Base-by-base conservation (phyloP, 2,797 vertebrate species). In the Tenualosa thibaudeaui region DNA sequence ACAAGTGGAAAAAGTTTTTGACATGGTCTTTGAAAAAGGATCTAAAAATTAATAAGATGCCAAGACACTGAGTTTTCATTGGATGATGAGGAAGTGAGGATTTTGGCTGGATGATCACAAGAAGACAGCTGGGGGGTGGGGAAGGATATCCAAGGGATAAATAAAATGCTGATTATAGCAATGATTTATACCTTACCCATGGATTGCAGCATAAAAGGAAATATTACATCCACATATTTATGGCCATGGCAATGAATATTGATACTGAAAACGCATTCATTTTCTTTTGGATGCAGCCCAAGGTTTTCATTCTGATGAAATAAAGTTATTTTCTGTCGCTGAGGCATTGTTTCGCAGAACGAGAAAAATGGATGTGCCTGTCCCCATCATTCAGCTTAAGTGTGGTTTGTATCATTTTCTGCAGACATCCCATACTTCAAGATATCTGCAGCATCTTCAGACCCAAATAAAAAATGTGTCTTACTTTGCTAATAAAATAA, bases 281-380 rank as follows among this genome's bases (percentile, higher is more conserved):
- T 78, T 84, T 84, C 71, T 84, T 89, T 87, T 88, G 90, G 90
- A 88, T 86, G 89, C 88, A 85, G 90, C 81, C 62, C 75, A 78
- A 84, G 89, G 86, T 86, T 71, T 71, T 82, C 50, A 81, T 84
- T 81, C 40, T 26, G 49, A 60, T 81, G 3, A 65, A 50, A 37
- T 26, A 37, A 37, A n/a, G 43, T 31, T 85, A 62, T 86, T 91
- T 87, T 90, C 85, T 88, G 68, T 43, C 86, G 84, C 88, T 89
- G 84, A 71, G 81, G 84, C 43, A 56, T 87, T 60, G 86, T 75
- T 84, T 90, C 90, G 90, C 68, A 90, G 87, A 90, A 88, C 88
- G 65, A 88, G 89, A 93, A 92, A 91, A 91, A 91, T 90, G 84
- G 86, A 89, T 82, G 86, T 90, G 87, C 81, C 84, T 82, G 82